Evolutionary conservation across 2,888 invertebrate genomes (phyloP).

Genomic region (Sympetrum striolatum): DNA sequence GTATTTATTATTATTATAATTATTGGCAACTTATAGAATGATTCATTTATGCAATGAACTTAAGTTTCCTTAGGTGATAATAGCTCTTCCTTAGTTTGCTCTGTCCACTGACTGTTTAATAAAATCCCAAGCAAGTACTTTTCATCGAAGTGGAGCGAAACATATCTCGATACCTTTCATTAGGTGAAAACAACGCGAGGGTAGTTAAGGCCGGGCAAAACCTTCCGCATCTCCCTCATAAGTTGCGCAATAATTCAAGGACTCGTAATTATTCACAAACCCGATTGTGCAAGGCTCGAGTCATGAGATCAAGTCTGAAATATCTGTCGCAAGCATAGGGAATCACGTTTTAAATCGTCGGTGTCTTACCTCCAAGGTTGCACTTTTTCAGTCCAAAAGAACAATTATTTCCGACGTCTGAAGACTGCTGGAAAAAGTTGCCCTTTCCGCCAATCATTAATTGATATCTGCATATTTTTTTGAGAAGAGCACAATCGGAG

Average conservation of each 20-base stretch:
- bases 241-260: neutral
- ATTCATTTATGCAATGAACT: too few species aligned
- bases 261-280: neutral
- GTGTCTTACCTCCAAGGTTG: neutral
- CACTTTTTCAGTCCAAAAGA: too few species aligned
- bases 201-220: neutral
- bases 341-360: neutral
- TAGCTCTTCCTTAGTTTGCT: too few species aligned
- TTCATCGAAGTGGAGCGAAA: too few species aligned
- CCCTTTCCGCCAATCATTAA: neutral
- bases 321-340: neutral
- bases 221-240: neutral
- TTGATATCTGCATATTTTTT: neutral
- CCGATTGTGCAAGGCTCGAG: neutral
- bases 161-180: too few species aligned
- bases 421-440: too few species aligned
- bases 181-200: neutral
- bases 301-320: neutral
- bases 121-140: too few species aligned
- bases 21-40: too few species aligned
- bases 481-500: neutral
- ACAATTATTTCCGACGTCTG: too few species aligned
- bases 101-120: too few species aligned
- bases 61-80: too few species aligned
- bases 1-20: too few species aligned